phyloP scores from a whole-genome alignment of 2,888 invertebrate genomes.

The Netelia melanura region DNA sequence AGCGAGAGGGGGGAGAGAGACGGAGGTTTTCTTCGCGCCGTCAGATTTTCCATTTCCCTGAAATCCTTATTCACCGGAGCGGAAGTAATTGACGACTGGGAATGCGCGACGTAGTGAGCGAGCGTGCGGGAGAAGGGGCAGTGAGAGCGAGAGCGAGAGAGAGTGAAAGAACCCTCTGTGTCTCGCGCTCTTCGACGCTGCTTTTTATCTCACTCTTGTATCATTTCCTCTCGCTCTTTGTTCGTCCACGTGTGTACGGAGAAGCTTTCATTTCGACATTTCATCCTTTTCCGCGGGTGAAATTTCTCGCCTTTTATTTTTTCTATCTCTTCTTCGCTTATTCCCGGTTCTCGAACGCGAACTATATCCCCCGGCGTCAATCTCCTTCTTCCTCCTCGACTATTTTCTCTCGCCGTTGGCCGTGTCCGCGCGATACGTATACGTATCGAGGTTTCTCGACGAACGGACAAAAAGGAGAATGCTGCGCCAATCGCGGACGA shows the following conservation, averaged over 20 bases:
- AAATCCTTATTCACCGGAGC: conserved; percentile 64
- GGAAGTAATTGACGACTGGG: conserved; percentile 71
- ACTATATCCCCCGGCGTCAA: no score
- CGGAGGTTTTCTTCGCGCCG: conserved; percentile 53
- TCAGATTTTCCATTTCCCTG: conserved; percentile 66
- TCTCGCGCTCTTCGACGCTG: conserved; percentile 45
- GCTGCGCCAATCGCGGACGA: no score
- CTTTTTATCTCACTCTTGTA: conserved; percentile 55
- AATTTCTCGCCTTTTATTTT: no score
- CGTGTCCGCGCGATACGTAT: no score
- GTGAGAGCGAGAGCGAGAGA: background rate
- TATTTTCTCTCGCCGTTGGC: no score
- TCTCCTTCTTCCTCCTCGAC: no score
- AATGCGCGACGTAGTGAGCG: conserved; percentile 65
- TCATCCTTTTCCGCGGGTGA: conserved; percentile 21
- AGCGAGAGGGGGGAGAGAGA: background rate
- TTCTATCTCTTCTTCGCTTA: no score
- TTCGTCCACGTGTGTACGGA: conserved; percentile 4
- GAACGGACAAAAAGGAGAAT: no score
- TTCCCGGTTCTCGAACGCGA: no score
- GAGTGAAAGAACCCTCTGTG: background rate
- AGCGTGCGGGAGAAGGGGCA: conserved; percentile 8
- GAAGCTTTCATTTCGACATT: conserved; percentile 32
- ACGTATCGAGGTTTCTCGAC: no score
- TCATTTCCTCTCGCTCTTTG: background rate